Evolutionary conservation across 2,888 invertebrate genomes (phyloP).

Genomic region (Agonopterix heracliana): DNA sequence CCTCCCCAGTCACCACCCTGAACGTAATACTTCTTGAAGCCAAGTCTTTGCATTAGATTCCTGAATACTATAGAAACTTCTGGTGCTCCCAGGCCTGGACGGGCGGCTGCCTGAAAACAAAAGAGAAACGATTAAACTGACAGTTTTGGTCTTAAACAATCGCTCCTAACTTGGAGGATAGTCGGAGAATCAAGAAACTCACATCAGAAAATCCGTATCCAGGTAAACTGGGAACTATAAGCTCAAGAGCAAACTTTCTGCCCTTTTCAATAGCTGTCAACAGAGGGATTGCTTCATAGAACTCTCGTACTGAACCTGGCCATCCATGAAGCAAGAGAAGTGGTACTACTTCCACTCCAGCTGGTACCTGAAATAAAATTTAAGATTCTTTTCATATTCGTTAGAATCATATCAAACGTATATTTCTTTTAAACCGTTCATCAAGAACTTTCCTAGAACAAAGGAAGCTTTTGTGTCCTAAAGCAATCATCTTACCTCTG

Average conservation of each 20-base stretch:
- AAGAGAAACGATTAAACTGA: no score
- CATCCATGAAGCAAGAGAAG: conserved; percentile 86
- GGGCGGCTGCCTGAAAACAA: conserved; percentile 54
- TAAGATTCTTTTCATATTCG: neutral
- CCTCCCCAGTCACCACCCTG: conserved; percentile 58
- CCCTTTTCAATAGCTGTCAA: conserved; percentile 72
- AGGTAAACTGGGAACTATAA: conserved; percentile 63
- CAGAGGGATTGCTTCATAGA: conserved; percentile 81
- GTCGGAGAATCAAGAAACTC: conserved; percentile 7
- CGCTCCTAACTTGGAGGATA: no score
- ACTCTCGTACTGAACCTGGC: conserved; percentile 88
- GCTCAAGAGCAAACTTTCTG: conserved; percentile 48
- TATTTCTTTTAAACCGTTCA: neutral
- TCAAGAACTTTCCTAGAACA: no score
- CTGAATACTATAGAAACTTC: conserved; percentile 72
- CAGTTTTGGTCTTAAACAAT: no score
- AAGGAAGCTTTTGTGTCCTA: neutral
- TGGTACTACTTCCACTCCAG: conserved; percentile 70
- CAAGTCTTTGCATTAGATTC: conserved; percentile 79
- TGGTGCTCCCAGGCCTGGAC: conserved; percentile 67
- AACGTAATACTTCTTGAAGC: conserved; percentile 73
- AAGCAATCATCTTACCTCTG: conserved; percentile 42
- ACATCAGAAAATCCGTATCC: conserved; percentile 47
- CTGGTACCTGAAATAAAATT: conserved; percentile 38
- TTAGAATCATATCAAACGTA: neutral